Conservation (phyloP, 2,888 invertebrate species). For the Campopleginae sp. region DNA sequence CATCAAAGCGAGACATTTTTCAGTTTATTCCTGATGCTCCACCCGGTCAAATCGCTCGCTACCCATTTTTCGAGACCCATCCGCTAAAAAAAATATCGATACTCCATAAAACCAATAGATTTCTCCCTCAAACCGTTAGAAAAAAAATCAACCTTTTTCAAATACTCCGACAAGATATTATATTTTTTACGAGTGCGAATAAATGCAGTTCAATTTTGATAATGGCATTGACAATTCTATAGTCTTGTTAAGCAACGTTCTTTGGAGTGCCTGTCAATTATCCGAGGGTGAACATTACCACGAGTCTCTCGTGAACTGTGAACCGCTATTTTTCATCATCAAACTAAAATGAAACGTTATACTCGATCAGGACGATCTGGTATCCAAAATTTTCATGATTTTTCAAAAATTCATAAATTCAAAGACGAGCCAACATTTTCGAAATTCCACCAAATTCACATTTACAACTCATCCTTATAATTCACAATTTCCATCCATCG, state of each 20-base stretch:
- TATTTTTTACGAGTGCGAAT: conserved; percentile 18
- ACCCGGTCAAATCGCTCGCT: neutral
- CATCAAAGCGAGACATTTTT: neutral
- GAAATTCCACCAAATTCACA: neutral
- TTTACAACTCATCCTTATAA: neutral
- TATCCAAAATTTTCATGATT: neutral
- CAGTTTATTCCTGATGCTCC: neutral
- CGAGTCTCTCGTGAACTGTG: neutral
- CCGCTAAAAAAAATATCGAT: neutral
- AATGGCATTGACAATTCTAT: conserved; percentile 74
- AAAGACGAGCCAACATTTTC: neutral
- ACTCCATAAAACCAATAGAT: neutral
- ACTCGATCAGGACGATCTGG: neutral
- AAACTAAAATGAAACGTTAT: neutral
- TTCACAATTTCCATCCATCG: neutral
- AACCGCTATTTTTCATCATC: neutral
- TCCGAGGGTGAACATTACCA: conserved; percentile 68
- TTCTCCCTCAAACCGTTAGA: neutral
- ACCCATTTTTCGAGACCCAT: neutral
- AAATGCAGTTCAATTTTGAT: conserved; percentile 26
- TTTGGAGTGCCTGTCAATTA: conserved; percentile 81
- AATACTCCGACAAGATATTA: conserved; percentile 10
- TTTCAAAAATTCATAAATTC: neutral
- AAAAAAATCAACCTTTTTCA: neutral
- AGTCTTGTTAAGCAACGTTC: conserved; percentile 79